Conservation (phyloP, 2,113 vertebrate species). For the Actinemys pallida region DNA sequence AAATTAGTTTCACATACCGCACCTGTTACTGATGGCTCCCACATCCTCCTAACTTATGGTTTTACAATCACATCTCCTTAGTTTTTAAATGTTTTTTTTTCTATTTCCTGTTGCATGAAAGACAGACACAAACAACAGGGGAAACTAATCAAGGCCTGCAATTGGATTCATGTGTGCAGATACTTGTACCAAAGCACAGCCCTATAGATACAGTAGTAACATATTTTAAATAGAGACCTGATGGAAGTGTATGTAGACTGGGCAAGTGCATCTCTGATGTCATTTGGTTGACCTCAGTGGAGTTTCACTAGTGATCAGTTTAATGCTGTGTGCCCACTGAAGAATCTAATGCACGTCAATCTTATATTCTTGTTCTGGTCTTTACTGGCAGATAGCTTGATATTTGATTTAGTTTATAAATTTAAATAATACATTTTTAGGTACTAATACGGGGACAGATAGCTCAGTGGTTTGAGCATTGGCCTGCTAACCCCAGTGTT, state of each 20-base stretch:
- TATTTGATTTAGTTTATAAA: neutral
- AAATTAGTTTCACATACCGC: no score
- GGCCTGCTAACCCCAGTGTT: no score
- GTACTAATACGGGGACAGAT: neutral
- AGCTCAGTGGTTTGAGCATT: neutral
- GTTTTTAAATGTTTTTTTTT: no score
- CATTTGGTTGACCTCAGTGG: fast-evolving
- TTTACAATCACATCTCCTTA: fast-evolving
- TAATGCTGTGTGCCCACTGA: neutral
- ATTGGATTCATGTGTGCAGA: fast-evolving
- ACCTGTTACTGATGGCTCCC: no score
- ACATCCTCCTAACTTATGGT: no score
- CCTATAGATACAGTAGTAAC: fast-evolving
- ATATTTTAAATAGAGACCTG: fast-evolving
- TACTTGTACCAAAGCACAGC: fast-evolving
- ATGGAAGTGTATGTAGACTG: fast-evolving
- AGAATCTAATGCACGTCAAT: fast-evolving
- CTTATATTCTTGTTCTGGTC: neutral
- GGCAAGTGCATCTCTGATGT: fast-evolving
- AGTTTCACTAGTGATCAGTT: fast-evolving
- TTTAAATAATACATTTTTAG: fast-evolving
- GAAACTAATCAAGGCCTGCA: fast-evolving
- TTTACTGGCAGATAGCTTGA: neutral
- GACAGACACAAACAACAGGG: fast-evolving
- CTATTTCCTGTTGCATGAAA: neutral